Evolutionary conservation across 2,888 invertebrate species (phyloP).

Genomic region (Myathropa florea): DNA sequence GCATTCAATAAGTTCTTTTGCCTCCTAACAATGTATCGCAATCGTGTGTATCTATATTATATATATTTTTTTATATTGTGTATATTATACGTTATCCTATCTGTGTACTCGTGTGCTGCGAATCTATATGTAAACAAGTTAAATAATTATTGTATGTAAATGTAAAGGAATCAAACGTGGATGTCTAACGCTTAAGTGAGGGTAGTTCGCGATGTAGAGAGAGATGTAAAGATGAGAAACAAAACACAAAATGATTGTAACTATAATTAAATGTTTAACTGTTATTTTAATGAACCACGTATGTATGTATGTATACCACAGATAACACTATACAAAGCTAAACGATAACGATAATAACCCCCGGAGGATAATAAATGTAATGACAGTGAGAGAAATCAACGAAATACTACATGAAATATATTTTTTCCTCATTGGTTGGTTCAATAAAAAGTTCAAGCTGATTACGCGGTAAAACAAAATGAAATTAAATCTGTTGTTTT

Average conservation of each 20-base stretch:
- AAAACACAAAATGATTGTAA: constrained; percentile 33
- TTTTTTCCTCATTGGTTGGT: constrained; percentile 16
- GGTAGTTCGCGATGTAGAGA: neutral
- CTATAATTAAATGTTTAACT: constrained; percentile 53
- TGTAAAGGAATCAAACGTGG: constrained; percentile 5
- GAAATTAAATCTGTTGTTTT: neutral
- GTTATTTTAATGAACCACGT: constrained; percentile 49
- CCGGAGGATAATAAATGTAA: constrained; percentile 26
- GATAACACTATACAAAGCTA: constrained; percentile 4
- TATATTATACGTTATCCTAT: constrained; percentile 44
- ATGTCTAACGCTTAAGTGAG: constrained; percentile 36
- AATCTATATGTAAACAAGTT: constrained; percentile 31
- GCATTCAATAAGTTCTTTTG: neutral
- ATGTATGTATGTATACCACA: constrained; percentile 2
- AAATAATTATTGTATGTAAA: constrained; percentile 2
- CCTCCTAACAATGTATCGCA: neutral
- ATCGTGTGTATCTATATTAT: neutral
- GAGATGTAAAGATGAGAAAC: neutral
- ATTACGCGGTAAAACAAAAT: neutral
- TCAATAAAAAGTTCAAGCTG: neutral
- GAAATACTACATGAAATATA: constrained; percentile 30
- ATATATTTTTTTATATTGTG: constrained; percentile 29
- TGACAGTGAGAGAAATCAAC: constrained; percentile 18
- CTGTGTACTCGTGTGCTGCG: constrained; percentile 59
- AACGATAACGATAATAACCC: neutral